Evolutionary conservation across 2,797 vertebrate genomes (phyloP), one percentile per base, ranked within the genome.

Genomic region (Rallus crepitans): DNA sequence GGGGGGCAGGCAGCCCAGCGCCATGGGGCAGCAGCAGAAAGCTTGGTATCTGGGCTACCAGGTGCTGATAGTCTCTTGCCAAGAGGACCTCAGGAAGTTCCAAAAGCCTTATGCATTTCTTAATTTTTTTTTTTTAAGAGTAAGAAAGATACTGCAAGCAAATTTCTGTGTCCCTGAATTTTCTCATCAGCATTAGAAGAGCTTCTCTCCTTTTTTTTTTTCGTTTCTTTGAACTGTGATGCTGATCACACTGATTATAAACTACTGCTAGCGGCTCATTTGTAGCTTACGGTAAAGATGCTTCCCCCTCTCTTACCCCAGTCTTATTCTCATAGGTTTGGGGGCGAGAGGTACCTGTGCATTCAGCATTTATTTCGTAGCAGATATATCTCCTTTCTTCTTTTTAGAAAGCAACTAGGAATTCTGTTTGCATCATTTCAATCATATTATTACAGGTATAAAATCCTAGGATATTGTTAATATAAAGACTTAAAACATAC

Each of bases 111-210:
- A 45, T 1, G 8, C 2, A 17, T 70, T 56, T 94, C 64, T 95
- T 53, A 79, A 61, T 77, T 93, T 78, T 87, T 79, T 79, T 86
- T 83, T 92, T 86, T 71, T 55, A 83, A 66, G 55, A 90, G 40
- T 91, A 94, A 96, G 61, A 92, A 92, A 79, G 30, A 71, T 47
- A 73, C 8, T 72, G 68, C 25, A 90, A 91, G 56, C 27, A 76
- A 4, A 7, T 55, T 78, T 60, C 35, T 2, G 11, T 82, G 95
- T 92, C 86, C 81, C 80, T 64, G 69, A 81, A 64, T 94, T 89
- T 93, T 84, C 57, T 96, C 78, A 78, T 96, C 96, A 87, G 39
- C 27, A 61, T 8, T 92, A n/a, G 50, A 87, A 96, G 48, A 95
- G 61, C 56, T 97, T 80, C 89, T 31, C 39, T 91, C 55, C 27